phyloP scores from a whole-genome alignment of 2,888 invertebrate species.

The Hirtodrosophila confusa region DNA sequence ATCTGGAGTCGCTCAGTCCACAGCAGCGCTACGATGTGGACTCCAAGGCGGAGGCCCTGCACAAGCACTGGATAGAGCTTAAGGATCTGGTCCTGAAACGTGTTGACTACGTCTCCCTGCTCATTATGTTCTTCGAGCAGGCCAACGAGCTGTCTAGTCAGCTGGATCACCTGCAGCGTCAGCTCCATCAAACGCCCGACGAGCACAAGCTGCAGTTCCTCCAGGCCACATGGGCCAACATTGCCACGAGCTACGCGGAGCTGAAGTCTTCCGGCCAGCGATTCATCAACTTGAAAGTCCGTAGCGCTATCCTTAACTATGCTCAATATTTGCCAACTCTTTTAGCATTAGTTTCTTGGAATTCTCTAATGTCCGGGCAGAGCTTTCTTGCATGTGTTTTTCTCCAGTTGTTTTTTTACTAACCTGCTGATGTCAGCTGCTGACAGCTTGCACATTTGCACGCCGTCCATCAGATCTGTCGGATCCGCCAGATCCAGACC shows the following conservation, averaged over 20 bases:
- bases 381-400: slow-evolving; percentile 40
- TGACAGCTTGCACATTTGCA: slow-evolving; percentile 67
- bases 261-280: slow-evolving; percentile 88
- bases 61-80: slow-evolving; percentile 87
- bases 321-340: no score
- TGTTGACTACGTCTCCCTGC: slow-evolving; percentile 88
- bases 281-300: slow-evolving; percentile 86
- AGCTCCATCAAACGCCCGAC: slow-evolving; percentile 85
- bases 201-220: slow-evolving; percentile 86
- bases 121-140: slow-evolving; percentile 89
- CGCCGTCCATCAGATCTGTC: slow-evolving; percentile 33
- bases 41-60: slow-evolving; percentile 87
- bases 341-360: slow-evolving; percentile 32
- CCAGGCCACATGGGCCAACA: slow-evolving; percentile 86
- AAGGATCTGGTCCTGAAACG: slow-evolving; percentile 87
- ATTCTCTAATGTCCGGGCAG: slow-evolving; percentile 60
- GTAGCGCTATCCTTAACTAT: slow-evolving; percentile 71
- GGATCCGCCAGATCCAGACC: slow-evolving; percentile 29
- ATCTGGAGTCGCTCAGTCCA: slow-evolving; percentile 88
- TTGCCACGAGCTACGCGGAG: slow-evolving; percentile 87
- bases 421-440: slow-evolving; percentile 61
- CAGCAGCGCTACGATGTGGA: slow-evolving; percentile 87
- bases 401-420: slow-evolving; percentile 38
- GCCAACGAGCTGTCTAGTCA: slow-evolving; percentile 88
- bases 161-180: slow-evolving; percentile 88